Conservation (phyloP, 2,888 invertebrate genomes). For the Trissoscelio sp. region DNA sequence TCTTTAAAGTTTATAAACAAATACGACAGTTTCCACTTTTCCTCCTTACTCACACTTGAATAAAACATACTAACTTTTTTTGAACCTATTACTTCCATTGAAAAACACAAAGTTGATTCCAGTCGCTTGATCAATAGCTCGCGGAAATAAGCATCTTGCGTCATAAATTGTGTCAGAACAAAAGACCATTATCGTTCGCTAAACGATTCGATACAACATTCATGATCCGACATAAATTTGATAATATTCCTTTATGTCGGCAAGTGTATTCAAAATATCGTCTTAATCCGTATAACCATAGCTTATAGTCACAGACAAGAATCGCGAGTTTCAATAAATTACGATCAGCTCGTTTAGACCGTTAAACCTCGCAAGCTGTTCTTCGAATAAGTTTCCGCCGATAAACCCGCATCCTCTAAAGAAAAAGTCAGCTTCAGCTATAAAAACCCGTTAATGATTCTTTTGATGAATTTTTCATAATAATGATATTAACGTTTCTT, state of each 20-base stretch:
- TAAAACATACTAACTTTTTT: conserved; percentile 15
- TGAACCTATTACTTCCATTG: conserved; percentile 17
- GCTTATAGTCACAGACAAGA: conserved; percentile 49
- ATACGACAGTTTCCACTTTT: not conserved
- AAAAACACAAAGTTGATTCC: conserved; percentile 17
- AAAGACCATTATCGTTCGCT: conserved; percentile 42
- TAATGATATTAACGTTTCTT: too few species aligned
- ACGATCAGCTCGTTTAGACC: conserved; percentile 61
- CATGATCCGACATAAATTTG: conserved; percentile 36
- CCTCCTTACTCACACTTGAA: conserved; percentile 1
- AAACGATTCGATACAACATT: conserved; percentile 37
- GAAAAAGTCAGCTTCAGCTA: not conserved
- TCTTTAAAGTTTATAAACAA: conserved; percentile 2
- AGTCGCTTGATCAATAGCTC: conserved; percentile 26
- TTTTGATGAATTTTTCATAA: too few species aligned
- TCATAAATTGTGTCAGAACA: conserved; percentile 46
- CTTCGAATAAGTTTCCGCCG: conserved; percentile 44
- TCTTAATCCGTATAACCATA: conserved; percentile 55
- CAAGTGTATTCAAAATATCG: conserved; percentile 45
- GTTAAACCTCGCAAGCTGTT: conserved; percentile 58
- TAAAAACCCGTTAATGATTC: conserved; percentile 38
- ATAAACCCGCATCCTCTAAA: conserved; percentile 39
- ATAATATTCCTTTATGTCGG: conserved; percentile 28
- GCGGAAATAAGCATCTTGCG: conserved; percentile 32
- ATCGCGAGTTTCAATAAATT: conserved; percentile 65